Conservation (phyloP, 2,888 invertebrate genomes). For the Rapana venosa region DNA sequence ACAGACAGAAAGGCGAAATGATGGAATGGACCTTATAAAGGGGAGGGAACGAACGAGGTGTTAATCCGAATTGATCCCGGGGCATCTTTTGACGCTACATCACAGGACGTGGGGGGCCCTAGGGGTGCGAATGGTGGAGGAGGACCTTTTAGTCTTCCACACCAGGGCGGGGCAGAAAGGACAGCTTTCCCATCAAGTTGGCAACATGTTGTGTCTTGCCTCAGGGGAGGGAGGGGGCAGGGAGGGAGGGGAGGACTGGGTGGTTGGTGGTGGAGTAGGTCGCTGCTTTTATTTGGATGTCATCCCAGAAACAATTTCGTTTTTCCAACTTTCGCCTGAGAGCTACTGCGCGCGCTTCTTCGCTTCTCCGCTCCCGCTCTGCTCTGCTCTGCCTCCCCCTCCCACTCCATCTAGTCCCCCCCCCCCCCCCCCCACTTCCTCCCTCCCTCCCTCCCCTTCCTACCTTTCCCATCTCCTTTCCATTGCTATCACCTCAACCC, state of each 20-base stretch:
- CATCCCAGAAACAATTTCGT: constrained; percentile 22
- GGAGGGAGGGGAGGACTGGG: background rate
- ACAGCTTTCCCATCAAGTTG: background rate
- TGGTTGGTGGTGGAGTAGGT: background rate
- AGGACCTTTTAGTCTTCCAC: background rate
- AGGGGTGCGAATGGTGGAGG: background rate
- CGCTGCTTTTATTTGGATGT: constrained; percentile 23
- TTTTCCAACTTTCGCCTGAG: background rate
- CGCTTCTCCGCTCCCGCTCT: background rate
- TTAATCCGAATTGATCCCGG: background rate
- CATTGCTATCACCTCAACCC: background rate
- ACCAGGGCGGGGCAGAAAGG: background rate
- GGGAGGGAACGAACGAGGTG: background rate
- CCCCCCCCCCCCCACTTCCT: background rate
- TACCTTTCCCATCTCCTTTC: background rate
- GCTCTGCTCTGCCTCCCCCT: background rate
- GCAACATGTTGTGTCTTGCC: background rate
- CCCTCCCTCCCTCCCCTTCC: background rate
- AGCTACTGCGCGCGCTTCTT: background rate
- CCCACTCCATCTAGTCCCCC: background rate
- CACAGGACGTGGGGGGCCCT: background rate
- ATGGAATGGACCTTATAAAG: no score
- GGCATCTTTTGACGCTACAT: background rate
- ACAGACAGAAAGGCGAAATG: background rate
- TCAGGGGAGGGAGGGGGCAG: background rate